phyloP scores from a whole-genome alignment of 2,888 invertebrate species.

The Plagodis dolabraria region DNA sequence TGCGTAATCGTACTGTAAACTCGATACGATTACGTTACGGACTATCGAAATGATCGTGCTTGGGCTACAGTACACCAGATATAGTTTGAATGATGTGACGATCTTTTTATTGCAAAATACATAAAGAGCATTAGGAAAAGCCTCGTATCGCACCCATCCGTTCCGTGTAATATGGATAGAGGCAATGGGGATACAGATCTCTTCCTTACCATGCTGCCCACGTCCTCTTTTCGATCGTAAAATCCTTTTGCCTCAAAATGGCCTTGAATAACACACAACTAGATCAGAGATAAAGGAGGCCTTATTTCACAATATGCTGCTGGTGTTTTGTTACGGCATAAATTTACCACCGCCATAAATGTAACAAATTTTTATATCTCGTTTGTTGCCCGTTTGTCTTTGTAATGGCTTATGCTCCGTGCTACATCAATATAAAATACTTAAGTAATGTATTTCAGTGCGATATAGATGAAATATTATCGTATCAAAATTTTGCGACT shows the following conservation, averaged over 20 bases:
- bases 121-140: conserved; percentile 43
- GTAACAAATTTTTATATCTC: conserved; percentile 41
- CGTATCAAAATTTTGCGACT: conserved; percentile 35
- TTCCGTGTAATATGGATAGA: conserved; percentile 53
- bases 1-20: no score
- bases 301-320: conserved; percentile 54
- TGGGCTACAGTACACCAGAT: no score
- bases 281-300: conserved; percentile 54
- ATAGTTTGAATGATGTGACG: conserved; percentile 26
- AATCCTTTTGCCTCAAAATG: conserved; percentile 57
- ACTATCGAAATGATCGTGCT: no score
- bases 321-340: conserved; percentile 44
- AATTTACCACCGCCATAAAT: conserved; percentile 39
- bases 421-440: conserved; percentile 44
- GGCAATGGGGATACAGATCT: conserved; percentile 43
- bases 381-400: conserved; percentile 42
- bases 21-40: no score
- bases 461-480: conserved; percentile 41
- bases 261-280: conserved; percentile 58
- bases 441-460: conserved; percentile 41
- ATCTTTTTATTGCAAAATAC: conserved; percentile 34
- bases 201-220: conserved; percentile 52
- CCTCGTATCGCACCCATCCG: conserved; percentile 52
- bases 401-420: conserved; percentile 40
- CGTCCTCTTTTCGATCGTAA: conserved; percentile 57